These are phyloP conservation scores for Chlorodrepanis virens DNA, from an alignment of 2,113 vertebrate species.

Conservation along the genomic window DNA sequence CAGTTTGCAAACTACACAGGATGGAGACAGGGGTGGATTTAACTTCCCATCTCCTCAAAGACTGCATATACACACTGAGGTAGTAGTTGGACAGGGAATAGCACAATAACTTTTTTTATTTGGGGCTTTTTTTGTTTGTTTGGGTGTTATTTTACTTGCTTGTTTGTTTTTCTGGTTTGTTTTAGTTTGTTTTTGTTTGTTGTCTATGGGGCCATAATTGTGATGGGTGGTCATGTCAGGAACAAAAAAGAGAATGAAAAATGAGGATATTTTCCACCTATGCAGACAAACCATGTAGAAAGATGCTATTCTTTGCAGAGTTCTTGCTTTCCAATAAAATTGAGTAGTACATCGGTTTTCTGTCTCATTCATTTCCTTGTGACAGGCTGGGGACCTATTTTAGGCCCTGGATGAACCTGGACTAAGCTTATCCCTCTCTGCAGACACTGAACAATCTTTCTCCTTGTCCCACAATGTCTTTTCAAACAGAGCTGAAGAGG, in stretches of 20 bases:
- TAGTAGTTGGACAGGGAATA: not conserved
- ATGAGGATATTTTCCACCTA: not conserved
- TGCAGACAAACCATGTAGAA: not conserved
- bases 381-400: not conserved
- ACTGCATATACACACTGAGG: not conserved
- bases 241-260: not conserved
- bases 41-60: not conserved
- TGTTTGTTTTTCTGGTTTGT: not conserved
- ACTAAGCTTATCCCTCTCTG: not conserved
- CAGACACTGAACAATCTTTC: not conserved
- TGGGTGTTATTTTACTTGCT: no score
- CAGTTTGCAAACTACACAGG: not conserved
- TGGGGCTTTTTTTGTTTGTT: not conserved
- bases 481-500: not conserved
- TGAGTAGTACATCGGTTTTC: not conserved
- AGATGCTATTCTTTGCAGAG: not conserved
- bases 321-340: not conserved
- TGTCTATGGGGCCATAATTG: not conserved
- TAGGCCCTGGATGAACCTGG: not conserved
- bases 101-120: accelerated
- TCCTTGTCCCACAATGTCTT: not conserved
- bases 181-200: not conserved
- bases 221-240: not conserved
- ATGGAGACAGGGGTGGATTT: not conserved
- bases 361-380: not conserved